These are phyloP conservation scores for Poeciliopsis turneri DNA, from an alignment of 2,797 vertebrate genomes.

Conservation along the genomic window DNA sequence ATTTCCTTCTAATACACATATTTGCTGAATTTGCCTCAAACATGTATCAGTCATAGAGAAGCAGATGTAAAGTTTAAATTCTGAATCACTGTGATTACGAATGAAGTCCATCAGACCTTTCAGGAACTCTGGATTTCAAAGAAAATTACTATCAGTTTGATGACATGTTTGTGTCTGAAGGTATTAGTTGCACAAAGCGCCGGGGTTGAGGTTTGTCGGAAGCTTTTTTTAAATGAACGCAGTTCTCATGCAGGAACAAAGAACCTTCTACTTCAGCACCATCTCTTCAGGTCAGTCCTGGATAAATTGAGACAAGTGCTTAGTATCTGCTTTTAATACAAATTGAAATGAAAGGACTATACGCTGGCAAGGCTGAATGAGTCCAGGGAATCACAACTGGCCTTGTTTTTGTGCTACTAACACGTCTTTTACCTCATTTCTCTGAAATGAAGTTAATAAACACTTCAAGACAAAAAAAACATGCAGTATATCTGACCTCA, in stretches of 20 bases:
- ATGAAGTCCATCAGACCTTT: not conserved
- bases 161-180: too few relatives aligned
- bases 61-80: not conserved
- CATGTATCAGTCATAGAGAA: not conserved
- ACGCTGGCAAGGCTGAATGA: not conserved
- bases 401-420: not conserved
- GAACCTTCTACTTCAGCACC: not conserved
- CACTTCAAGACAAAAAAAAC: not conserved
- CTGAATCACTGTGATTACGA: not conserved
- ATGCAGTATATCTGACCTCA: slow-evolving; percentile 9
- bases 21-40: not conserved
- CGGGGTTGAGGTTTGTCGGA: not conserved
- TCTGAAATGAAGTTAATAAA: slow-evolving; percentile 19
- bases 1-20: not conserved
- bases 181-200: not conserved
- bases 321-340: not conserved
- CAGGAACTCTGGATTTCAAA: not conserved
- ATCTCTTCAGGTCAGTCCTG: not conserved
- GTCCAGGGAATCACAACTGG: not conserved
- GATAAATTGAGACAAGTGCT: not conserved
- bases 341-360: not conserved
- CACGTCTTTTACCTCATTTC: not conserved
- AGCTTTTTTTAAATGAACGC: not conserved
- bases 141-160: not conserved
- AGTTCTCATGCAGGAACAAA: not conserved